Evolutionary conservation across 2,888 invertebrate species (phyloP).

Genomic region (Esperia sulphurella): DNA sequence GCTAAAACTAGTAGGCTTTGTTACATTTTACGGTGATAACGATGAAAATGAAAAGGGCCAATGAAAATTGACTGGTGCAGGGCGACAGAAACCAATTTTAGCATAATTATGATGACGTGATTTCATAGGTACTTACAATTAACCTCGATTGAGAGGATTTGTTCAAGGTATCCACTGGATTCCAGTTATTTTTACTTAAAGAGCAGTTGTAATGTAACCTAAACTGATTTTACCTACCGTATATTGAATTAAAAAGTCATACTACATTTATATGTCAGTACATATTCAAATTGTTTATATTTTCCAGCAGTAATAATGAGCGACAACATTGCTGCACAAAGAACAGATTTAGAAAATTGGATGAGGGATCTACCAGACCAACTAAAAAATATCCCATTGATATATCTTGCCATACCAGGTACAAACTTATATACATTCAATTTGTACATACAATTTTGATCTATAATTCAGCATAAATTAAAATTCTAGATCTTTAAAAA

Average conservation of each 20-base stretch:
- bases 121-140: not conserved
- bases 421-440: constrained; percentile 13
- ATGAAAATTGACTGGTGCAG: not conserved
- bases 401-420: constrained; percentile 89
- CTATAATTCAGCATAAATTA: too few relatives aligned
- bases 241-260: not conserved
- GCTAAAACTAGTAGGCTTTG: not conserved
- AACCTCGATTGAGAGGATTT: not conserved
- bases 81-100: not conserved
- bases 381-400: constrained; percentile 81
- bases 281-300: not conserved
- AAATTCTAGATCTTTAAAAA: too few relatives aligned
- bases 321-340: constrained; percentile 41
- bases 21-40: not conserved
- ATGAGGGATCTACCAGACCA: constrained; percentile 82
- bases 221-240: too few relatives aligned
- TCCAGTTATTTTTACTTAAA: not conserved
- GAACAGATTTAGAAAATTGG: constrained; percentile 80
- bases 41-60: not conserved
- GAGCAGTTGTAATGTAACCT: too few relatives aligned
- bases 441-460: too few relatives aligned
- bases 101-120: constrained; percentile 3
- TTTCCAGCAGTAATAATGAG: constrained; percentile 50
- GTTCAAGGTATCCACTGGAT: not conserved
- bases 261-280: not conserved